These are phyloP conservation scores for Acrobasis consociella DNA, from an alignment of 2,888 invertebrate genomes.

Conservation along the genomic window DNA sequence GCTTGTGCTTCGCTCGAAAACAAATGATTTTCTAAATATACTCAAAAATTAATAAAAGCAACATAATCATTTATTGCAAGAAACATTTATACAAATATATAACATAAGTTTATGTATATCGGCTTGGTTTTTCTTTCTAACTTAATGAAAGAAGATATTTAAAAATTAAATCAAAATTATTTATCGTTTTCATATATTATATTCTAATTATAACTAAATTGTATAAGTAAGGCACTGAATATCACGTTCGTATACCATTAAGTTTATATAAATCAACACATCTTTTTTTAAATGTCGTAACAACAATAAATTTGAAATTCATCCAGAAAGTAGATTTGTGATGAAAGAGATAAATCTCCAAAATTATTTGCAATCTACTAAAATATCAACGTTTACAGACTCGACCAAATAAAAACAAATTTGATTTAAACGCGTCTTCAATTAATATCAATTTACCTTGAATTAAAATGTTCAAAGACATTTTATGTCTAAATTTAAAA, in stretches of 20 bases:
- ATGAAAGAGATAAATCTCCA: neutral
- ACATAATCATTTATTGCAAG: neutral
- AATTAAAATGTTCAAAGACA: too few species aligned
- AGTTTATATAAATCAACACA: neutral
- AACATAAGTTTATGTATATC: neutral
- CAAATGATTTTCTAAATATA: conserved; percentile 17
- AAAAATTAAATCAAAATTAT: neutral
- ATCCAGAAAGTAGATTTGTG: neutral
- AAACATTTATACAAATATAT: conserved; percentile 2
- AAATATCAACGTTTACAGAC: neutral
- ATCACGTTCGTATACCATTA: conserved; percentile 15
- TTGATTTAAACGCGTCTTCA: neutral
- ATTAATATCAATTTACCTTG: neutral
- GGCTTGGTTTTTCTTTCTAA: neutral
- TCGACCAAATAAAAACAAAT: neutral
- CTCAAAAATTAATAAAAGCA: conserved; percentile 14
- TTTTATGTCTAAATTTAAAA: too few species aligned
- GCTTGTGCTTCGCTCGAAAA: conserved; percentile 49
- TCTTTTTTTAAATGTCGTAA: neutral
- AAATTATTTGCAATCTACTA: neutral
- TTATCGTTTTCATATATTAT: conserved; percentile 15
- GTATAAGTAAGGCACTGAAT: conserved; percentile 23
- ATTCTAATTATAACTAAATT: conserved; percentile 8
- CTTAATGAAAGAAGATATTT: neutral
- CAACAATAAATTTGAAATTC: neutral